Evolutionary conservation across 2,797 vertebrate genomes (phyloP).

Genomic region (Eulemur albifrons): DNA sequence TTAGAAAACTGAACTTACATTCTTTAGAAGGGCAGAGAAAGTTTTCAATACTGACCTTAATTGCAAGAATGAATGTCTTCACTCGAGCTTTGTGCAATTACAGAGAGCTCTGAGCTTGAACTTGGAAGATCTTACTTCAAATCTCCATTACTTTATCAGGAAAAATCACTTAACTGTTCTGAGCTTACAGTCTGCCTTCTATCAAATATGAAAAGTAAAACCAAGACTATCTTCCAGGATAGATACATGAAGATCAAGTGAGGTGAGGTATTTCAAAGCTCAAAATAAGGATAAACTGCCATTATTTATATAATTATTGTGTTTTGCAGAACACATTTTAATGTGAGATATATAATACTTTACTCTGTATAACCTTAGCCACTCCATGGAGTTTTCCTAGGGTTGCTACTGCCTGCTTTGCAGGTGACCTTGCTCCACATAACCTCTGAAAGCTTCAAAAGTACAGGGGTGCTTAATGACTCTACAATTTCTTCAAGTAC

Average conservation of each 20-base stretch:
- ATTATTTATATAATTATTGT: neutral
- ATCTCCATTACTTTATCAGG: neutral
- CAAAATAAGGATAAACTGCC: neutral
- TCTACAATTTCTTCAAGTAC: neutral
- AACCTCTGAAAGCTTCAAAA: neutral
- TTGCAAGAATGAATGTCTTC: neutral
- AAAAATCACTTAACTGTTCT: neutral
- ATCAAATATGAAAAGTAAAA: neutral
- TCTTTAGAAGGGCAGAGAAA: neutral
- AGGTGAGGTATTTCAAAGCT: neutral
- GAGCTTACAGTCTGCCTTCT: neutral
- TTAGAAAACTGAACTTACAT: conserved; percentile 1
- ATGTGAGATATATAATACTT: neutral
- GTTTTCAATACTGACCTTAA: neutral
- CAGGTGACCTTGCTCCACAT: neutral
- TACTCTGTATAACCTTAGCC: neutral
- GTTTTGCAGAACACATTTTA: neutral
- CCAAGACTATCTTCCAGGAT: neutral
- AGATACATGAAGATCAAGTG: neutral
- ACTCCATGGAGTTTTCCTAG: neutral
- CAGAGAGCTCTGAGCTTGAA: neutral
- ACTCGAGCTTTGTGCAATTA: neutral
- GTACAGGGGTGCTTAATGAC: neutral
- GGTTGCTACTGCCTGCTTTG: neutral
- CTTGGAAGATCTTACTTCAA: neutral